Evolutionary conservation across 1,140 invertebrate species (phyloP).

Genomic region (Lerema accius): DNA sequence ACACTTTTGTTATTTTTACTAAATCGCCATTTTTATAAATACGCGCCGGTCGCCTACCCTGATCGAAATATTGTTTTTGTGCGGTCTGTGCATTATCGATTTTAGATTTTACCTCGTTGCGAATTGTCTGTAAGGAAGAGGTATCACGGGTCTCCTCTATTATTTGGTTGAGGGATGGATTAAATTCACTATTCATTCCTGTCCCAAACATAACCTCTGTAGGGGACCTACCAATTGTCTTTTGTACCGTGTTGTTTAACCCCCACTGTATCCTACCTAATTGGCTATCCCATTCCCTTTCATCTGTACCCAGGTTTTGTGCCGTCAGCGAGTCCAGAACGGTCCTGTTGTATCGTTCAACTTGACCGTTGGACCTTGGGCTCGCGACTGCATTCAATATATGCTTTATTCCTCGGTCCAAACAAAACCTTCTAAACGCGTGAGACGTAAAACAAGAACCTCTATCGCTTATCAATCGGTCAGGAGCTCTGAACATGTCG

Average conservation of each 20-base stretch:
- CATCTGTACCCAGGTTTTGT: conserved; percentile 15
- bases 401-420: conserved; percentile 2
- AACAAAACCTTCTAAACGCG: background rate
- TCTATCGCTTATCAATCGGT: conserved; percentile 3
- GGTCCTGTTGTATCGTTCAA: conserved; percentile 2
- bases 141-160: background rate
- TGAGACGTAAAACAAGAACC: background rate
- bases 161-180: conserved; percentile 13
- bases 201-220: conserved; percentile 32
- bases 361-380: conserved; percentile 7
- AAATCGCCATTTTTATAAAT: conserved; percentile 32
- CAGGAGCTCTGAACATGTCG: background rate
- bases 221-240: conserved; percentile 20
- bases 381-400: conserved; percentile 5
- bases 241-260: conserved; percentile 33
- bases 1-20: conserved; percentile 37
- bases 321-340: background rate
- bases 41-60: conserved; percentile 27
- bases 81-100: conserved; percentile 23
- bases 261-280: conserved; percentile 34
- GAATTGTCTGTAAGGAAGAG: background rate
- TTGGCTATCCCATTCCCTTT: conserved; percentile 31
- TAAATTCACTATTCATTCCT: conserved; percentile 22
- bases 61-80: conserved; percentile 37
- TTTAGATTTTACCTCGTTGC: conserved; percentile 28